Conservation (phyloP, 2,113 vertebrate genomes). For the Seriola rivoliana region DNA sequence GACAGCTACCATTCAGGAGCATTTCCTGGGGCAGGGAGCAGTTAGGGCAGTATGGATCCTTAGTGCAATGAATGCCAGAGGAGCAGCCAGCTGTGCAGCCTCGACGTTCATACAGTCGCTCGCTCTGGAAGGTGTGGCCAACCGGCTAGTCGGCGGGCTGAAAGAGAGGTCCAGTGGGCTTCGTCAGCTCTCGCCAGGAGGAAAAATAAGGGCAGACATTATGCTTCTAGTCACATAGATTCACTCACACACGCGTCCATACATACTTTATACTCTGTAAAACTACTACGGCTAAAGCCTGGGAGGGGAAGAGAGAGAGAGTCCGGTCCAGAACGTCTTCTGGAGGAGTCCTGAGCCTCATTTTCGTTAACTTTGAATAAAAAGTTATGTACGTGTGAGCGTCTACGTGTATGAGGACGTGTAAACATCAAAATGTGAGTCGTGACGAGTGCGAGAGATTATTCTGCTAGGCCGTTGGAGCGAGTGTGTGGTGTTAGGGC, state of each 20-base stretch:
- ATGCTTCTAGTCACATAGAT: constrained; percentile 60
- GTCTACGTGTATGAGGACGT: constrained; percentile 73
- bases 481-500: constrained; percentile 54
- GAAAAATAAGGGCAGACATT: constrained; percentile 64
- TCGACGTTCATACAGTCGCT: constrained; percentile 47
- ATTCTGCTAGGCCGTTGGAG: constrained; percentile 55
- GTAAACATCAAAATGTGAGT: constrained; percentile 82
- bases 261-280: constrained; percentile 66
- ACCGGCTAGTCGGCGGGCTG: constrained; percentile 36
- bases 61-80: constrained; percentile 84
- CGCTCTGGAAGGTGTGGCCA: constrained; percentile 59
- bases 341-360: constrained; percentile 85
- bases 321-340: constrained; percentile 70
- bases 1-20: constrained; percentile 68
- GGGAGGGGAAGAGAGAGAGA: constrained; percentile 39
- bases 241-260: constrained; percentile 34
- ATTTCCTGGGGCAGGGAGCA: constrained; percentile 59
- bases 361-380: constrained; percentile 66
- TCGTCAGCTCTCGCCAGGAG: constrained; percentile 58
- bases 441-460: constrained; percentile 62
- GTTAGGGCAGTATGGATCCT: constrained; percentile 79
- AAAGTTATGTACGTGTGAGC: constrained; percentile 65
- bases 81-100: constrained; percentile 48
- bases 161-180: constrained; percentile 60
- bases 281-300: constrained; percentile 71